Evolutionary conservation across 2,888 invertebrate genomes (phyloP), one percentile per base, ranked within the genome.

Genomic region (Ganaspis brasiliensis): DNA sequence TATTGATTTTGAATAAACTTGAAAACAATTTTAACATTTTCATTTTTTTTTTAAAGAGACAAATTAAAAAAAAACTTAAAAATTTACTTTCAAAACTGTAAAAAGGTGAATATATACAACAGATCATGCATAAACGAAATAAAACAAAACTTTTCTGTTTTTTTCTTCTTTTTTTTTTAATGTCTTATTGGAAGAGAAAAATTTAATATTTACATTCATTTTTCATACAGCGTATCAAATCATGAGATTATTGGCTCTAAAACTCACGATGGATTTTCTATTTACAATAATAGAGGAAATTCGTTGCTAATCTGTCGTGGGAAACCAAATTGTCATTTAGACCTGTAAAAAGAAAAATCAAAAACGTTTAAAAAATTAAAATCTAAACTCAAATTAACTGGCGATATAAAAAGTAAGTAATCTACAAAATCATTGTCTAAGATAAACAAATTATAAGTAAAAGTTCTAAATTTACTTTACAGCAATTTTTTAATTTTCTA

Each of bases 271-370:
- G 73, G 76, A 80, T 79, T 83, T 82, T 85, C 84, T 89, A 85
- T 89, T 79, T 89, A 88, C 88, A 89, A 82, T 80, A 77, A 77
- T 76, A 72, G 75, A 78, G 73, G 72, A 76, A 84, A 81, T 81
- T 87, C 83, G 79, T 84, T 83, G 83, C 82, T 84, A 86, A 82
- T 83, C 84, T 86, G 81, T 84, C 81, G 80, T 79, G 75, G 77
- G 79, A 77, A 76, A 80, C 79, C 82, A 79, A 79, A 79, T 83
- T 78, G 83, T 89, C 84, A 88, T 82, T 86, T 87, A 76, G 84
- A 89, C 87, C 91, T 91, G 89, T n/a, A 31, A 91, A 91, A 80
- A 83, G 73, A 87, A 83, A 26, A 82, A n/a, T n/a, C n/a, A n/a
- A 78, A 79, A 61, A 63, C 26, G 12, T 52, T n/a, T 26, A 72